A percentile compares a stretch with the other conserved stretches of the same genome.
phyloP scores from a whole-genome alignment of 2,888 invertebrate species.

The Meganola albula region DNA sequence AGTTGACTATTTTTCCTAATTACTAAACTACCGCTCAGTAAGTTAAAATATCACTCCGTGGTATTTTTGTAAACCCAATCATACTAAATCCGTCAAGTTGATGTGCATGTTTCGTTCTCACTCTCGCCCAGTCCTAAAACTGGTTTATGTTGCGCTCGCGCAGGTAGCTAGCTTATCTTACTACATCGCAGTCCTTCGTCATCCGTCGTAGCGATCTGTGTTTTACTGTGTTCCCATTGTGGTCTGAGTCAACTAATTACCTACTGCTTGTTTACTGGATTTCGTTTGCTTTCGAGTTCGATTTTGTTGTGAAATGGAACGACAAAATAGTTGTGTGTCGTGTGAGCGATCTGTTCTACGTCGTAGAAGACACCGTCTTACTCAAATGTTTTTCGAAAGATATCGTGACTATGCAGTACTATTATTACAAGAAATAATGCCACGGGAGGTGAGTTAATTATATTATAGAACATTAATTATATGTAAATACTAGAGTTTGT shows the following conservation, averaged over 20 bases:
- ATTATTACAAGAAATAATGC: slow-evolving; percentile 6
- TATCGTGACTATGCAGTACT: slow-evolving; percentile 1
- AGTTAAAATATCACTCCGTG: not conserved
- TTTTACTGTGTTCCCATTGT: slow-evolving; percentile 2
- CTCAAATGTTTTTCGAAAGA: slow-evolving; percentile 1
- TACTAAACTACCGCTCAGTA: not conserved
- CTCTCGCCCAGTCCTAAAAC: slow-evolving; percentile 1
- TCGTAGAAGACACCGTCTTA: slow-evolving; percentile 2
- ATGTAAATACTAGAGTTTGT: not conserved
- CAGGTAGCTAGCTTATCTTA: not conserved
- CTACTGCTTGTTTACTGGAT: slow-evolving; percentile 4
- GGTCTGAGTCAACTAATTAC: slow-evolving; percentile 3
- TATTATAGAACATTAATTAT: not conserved
- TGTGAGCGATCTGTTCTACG: slow-evolving; percentile 3
- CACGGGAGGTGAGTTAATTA: slow-evolving; percentile 4
- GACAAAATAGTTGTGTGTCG: slow-evolving; percentile 6
- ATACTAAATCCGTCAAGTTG: too few species aligned
- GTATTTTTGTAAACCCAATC: too few species aligned
- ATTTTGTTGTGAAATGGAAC: slow-evolving; percentile 3
- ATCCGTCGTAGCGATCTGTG: slow-evolving; percentile 6
- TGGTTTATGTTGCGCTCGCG: slow-evolving; percentile 7
- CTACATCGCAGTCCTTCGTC: slow-evolving; percentile 3
- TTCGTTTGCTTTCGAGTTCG: too few species aligned
- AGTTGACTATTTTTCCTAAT: not conserved
- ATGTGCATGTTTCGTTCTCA: slow-evolving; percentile 3